Evolutionary conservation across 2,888 invertebrate species (phyloP).

Genomic region (Anaspis maculata): DNA sequence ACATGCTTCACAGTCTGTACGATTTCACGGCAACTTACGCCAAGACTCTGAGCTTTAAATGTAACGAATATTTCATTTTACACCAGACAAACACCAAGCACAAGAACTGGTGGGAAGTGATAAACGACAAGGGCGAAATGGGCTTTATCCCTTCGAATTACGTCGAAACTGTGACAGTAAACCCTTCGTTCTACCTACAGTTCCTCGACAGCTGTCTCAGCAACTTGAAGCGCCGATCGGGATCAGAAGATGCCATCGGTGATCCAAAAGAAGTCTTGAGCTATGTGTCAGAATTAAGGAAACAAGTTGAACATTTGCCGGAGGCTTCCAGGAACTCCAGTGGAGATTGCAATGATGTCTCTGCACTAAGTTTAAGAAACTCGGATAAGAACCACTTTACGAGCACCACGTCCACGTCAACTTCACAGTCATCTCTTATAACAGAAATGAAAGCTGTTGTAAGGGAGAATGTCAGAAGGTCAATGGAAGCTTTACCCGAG

Average conservation of each 20-base stretch:
- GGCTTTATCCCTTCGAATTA: constrained; percentile 85
- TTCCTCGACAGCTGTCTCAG: constrained; percentile 65
- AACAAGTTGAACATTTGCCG: constrained; percentile 45
- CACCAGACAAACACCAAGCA: constrained; percentile 73
- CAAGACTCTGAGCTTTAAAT: constrained; percentile 72
- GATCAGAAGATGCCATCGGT: constrained; percentile 28
- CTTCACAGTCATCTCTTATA: constrained; percentile 20
- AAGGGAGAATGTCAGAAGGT: constrained; percentile 29
- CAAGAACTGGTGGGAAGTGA: constrained; percentile 84
- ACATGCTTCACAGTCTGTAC: constrained; percentile 76
- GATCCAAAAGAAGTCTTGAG: constrained; percentile 57
- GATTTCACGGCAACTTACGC: constrained; percentile 78
- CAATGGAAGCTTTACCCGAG: constrained; percentile 33
- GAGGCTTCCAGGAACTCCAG: constrained; percentile 29
- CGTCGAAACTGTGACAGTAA: constrained; percentile 69
- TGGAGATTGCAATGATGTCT: constrained; percentile 26
- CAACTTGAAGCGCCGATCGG: constrained; percentile 27
- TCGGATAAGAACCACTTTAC: constrained; percentile 32
- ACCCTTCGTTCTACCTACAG: constrained; percentile 59
- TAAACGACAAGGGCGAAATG: constrained; percentile 71
- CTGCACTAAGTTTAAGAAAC: constrained; percentile 33
- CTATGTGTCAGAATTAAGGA: constrained; percentile 55
- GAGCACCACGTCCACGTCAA: constrained; percentile 10
- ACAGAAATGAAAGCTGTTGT: constrained; percentile 22
- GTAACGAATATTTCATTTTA: constrained; percentile 72